These are phyloP conservation scores for Cheilinus undulatus DNA, from an alignment of 2,113 vertebrate genomes.

Conservation along the genomic window DNA sequence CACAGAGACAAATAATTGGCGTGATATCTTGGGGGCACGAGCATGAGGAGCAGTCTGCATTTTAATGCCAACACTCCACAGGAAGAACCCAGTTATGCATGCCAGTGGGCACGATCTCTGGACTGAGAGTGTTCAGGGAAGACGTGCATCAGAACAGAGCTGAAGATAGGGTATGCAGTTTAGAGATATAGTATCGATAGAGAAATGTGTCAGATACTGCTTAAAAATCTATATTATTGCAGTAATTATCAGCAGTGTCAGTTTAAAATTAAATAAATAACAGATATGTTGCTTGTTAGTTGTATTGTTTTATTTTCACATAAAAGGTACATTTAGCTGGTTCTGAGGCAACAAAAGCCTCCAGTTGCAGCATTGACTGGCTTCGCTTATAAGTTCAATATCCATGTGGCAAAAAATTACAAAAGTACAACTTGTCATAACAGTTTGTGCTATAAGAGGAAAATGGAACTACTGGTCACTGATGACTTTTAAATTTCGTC, in stretches of 20 bases:
- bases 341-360: too few relatives aligned
- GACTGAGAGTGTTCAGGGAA: conserved; percentile 43
- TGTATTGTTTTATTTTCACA: too few relatives aligned
- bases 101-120: conserved; percentile 53
- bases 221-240: background rate
- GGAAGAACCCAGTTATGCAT: conserved; percentile 63
- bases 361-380: too few relatives aligned
- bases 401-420: too few relatives aligned
- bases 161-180: background rate
- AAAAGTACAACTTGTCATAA: too few relatives aligned
- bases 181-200: background rate
- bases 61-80: conserved; percentile 74
- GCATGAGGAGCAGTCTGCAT: conserved; percentile 68
- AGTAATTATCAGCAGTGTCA: too few relatives aligned
- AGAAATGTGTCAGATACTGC: background rate
- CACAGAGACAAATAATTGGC: conserved; percentile 81
- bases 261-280: too few relatives aligned
- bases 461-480: too few relatives aligned
- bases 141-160: conserved; percentile 26
- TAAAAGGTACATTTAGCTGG: too few relatives aligned
- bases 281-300: background rate
- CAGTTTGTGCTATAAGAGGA: too few relatives aligned
- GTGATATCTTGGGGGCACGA: conserved; percentile 75
- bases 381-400: too few relatives aligned
- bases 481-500: too few relatives aligned